Percentiles rank a stretch among this genome's conserved stretches.
phyloP scores from a whole-genome alignment of 1,140 invertebrate genomes.

The Eueides isabella region DNA sequence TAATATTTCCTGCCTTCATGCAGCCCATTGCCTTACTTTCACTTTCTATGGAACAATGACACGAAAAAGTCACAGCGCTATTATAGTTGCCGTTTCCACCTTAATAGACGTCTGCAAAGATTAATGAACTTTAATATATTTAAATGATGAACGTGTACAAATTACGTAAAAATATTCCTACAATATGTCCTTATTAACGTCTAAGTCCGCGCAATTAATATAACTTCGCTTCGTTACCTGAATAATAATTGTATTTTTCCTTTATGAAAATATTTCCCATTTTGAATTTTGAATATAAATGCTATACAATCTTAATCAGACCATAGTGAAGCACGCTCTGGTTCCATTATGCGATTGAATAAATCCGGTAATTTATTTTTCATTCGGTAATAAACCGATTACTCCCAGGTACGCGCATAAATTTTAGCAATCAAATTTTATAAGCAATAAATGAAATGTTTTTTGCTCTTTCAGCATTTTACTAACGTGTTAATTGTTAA shows the following conservation, averaged over 20 bases:
- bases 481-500: background rate
- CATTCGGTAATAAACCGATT: slow-evolving; percentile 9
- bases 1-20: slow-evolving; percentile 48
- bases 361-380: slow-evolving; percentile 7
- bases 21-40: slow-evolving; percentile 50
- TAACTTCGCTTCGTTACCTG: background rate
- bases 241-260: slow-evolving; percentile 6
- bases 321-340: slow-evolving; percentile 10
- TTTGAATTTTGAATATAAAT: slow-evolving; percentile 3
- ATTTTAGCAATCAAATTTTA: background rate
- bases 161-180: background rate
- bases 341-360: slow-evolving; percentile 12
- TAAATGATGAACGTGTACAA: background rate
- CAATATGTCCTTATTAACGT: slow-evolving; percentile 2
- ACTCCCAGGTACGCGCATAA: background rate
- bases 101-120: background rate
- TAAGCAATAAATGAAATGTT: background rate
- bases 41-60: slow-evolving; percentile 42
- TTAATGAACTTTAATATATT: background rate
- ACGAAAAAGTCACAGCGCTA: slow-evolving; percentile 20
- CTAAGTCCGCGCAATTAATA: slow-evolving; percentile 6
- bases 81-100: background rate
- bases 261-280: slow-evolving; percentile 10
- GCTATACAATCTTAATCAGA: slow-evolving; percentile 17
- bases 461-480: background rate